Evolutionary conservation across 2,888 invertebrate species (phyloP).

Genomic region (Epirrhoe alternata): DNA sequence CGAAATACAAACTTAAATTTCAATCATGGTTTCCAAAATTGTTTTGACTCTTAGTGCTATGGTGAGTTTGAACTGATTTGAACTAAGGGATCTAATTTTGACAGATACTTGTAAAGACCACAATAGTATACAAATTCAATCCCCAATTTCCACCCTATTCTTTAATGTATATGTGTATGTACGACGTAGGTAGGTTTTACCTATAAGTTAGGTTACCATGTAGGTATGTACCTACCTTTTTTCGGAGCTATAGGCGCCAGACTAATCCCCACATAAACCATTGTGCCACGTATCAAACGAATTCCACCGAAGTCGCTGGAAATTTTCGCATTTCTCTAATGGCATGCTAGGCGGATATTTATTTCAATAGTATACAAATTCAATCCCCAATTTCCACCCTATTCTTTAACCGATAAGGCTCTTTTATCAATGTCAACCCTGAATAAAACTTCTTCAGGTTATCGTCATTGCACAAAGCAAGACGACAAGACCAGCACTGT

Average conservation of each 20-base stretch:
- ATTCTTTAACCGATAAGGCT: too few relatives aligned
- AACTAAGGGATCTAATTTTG: conserved; percentile 6
- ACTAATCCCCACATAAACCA: conserved; percentile 16
- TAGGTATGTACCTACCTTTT: not conserved
- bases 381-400: too few relatives aligned
- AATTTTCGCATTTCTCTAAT: not conserved
- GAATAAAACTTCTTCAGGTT: not conserved
- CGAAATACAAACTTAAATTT: conserved; percentile 49
- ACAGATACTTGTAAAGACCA: not conserved
- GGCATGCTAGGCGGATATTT: not conserved
- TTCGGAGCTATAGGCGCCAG: conserved; percentile 9
- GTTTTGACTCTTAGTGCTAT: conserved; percentile 62
- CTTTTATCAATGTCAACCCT: too few relatives aligned
- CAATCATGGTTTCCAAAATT: conserved; percentile 71
- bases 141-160: not conserved
- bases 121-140: not conserved
- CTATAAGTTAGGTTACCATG: not conserved
- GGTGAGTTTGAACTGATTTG: conserved; percentile 60
- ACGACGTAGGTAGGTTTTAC: too few relatives aligned
- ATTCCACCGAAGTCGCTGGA: not conserved
- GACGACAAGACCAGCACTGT: too few relatives aligned
- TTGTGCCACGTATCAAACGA: conserved; percentile 9
- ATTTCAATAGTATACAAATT: too few relatives aligned
- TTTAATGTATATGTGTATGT: too few relatives aligned
- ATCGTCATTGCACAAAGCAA: not conserved